Conservation (phyloP, 23 tunicate species). For the Clavelina lepadiformis region DNA sequence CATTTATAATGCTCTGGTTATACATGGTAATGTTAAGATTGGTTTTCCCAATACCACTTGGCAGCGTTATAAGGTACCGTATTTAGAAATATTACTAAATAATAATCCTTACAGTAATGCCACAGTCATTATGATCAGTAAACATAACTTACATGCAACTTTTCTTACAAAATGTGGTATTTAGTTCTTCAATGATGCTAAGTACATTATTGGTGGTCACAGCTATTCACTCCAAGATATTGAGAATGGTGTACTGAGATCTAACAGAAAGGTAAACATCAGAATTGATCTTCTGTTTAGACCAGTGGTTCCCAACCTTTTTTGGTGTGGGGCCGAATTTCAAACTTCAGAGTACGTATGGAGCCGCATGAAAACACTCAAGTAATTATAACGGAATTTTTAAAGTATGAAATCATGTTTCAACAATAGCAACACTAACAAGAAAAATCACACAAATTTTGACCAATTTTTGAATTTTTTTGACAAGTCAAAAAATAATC, state of each 20-base stretch:
- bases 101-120: not conserved
- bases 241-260: conserved; percentile 90
- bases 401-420: no score
- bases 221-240: conserved; percentile 78
- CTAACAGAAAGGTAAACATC: conserved; percentile 80
- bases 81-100: not conserved
- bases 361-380: no score
- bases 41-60: conserved; percentile 52
- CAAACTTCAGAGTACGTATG: no score
- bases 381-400: no score
- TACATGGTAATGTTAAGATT: conserved; percentile 58
- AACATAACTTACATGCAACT: not conserved
- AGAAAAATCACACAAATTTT: no score
- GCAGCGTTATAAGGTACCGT: conserved; percentile 48
- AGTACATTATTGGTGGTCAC: conserved; percentile 71
- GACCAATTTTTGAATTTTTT: no score
- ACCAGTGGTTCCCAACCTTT: no score
- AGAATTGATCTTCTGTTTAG: no score
- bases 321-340: no score
- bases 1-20: conserved; percentile 92
- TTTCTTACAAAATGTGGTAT: not conserved
- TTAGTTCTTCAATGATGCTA: conserved; percentile 64
- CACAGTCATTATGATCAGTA: conserved; percentile 1
- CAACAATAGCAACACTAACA: no score
- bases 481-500: no score